Percentiles rank a stretch among this genome's conserved stretches.
phyloP scores from a whole-genome alignment of 2,888 invertebrate species.

The Spodoptera picta region DNA sequence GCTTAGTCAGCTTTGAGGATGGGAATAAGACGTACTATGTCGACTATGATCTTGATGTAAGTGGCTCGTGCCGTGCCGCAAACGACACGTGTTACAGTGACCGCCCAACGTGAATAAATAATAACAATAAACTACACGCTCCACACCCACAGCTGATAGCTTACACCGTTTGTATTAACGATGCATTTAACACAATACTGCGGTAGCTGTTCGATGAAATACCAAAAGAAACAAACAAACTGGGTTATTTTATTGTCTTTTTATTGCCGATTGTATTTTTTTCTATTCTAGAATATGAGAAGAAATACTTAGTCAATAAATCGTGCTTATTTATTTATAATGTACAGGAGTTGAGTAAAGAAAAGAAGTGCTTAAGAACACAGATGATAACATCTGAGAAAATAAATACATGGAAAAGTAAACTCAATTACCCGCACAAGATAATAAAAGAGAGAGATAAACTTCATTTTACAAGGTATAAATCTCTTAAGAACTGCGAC shows the following conservation, averaged over 20 bases:
- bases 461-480: constrained; percentile 76
- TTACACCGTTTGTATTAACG: constrained; percentile 67
- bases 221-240: constrained; percentile 39
- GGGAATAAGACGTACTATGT: constrained; percentile 47
- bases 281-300: constrained; percentile 11
- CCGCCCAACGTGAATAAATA: constrained; percentile 71
- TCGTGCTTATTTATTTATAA: constrained; percentile 12
- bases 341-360: constrained; percentile 12
- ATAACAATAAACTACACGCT: constrained; percentile 65
- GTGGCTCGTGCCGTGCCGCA: constrained; percentile 67
- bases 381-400: constrained; percentile 9
- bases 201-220: constrained; percentile 47
- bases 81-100: constrained; percentile 68
- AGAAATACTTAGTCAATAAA: constrained; percentile 5
- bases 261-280: background rate
- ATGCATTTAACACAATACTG: constrained; percentile 59
- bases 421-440: constrained; percentile 38
- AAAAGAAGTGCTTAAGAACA: background rate
- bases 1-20: constrained; percentile 56
- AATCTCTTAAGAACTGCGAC: constrained; percentile 75
- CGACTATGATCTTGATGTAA: constrained; percentile 61
- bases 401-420: constrained; percentile 28
- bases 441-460: constrained; percentile 63
- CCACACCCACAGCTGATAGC: constrained; percentile 64
- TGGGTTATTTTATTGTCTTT: constrained; percentile 15